Percentiles rank a stretch among this genome's conserved stretches.
Evolutionary conservation across 2,888 invertebrate genomes (phyloP).

Genomic region (Dichetophora obliterata): DNA sequence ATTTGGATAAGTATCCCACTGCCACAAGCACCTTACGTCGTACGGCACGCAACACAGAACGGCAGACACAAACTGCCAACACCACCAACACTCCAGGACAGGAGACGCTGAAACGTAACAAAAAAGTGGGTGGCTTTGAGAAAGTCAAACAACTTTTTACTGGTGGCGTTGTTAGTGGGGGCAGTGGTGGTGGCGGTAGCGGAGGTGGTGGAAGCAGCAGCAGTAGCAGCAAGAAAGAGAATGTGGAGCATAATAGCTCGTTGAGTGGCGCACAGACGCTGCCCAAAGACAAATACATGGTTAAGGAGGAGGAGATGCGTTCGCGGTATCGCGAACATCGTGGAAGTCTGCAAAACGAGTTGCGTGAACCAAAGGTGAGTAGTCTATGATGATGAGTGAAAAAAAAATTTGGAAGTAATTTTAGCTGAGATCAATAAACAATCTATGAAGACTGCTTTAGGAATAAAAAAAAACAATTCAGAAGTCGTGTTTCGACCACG

Average conservation of each 20-base stretch:
- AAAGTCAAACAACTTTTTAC: conserved; percentile 85
- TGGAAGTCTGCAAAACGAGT: conserved; percentile 44
- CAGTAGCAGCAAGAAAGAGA: conserved; percentile 69
- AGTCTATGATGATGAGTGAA: neutral
- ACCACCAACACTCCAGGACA: conserved; percentile 4
- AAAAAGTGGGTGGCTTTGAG: conserved; percentile 80
- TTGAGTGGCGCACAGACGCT: conserved; percentile 59
- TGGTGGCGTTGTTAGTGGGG: conserved; percentile 69
- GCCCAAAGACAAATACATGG: conserved; percentile 68
- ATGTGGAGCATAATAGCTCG: conserved; percentile 62
- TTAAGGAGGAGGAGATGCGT: conserved; percentile 73
- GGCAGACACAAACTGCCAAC: conserved; percentile 44
- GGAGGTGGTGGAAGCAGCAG: conserved; percentile 60
- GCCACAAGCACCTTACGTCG: conserved; percentile 67
- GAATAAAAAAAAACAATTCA: too few relatives aligned
- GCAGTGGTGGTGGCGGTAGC: conserved; percentile 53
- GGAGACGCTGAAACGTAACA: conserved; percentile 70
- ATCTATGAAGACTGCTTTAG: too few relatives aligned
- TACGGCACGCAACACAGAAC: conserved; percentile 51
- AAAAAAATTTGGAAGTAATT: neutral
- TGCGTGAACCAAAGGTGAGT: conserved; percentile 67
- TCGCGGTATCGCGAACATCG: conserved; percentile 75
- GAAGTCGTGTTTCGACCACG: neutral
- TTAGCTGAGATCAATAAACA: neutral
- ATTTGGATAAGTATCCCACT: conserved; percentile 74